Evolutionary conservation across 2,888 invertebrate species (phyloP), one percentile per base, ranked within the genome.

Genomic region (Unio delphinus): DNA sequence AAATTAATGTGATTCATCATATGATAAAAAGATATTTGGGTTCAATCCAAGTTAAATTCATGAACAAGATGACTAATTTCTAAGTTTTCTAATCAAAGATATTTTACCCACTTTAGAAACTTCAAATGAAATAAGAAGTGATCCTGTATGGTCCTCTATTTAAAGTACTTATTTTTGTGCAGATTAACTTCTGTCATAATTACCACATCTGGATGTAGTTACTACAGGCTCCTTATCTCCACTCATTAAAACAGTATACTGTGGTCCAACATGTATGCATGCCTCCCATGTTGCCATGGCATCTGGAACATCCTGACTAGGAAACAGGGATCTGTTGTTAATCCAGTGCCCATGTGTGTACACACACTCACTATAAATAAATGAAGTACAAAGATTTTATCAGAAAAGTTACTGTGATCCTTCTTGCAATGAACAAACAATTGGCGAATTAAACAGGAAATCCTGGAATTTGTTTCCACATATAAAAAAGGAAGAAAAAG

Each of bases 231-330:
- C 71, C n/a, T 69, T 57, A 70, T 89, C 89, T 4, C 89, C 89
- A 75, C 86, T 88, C 87, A 88, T 89, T 18, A 90, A 73, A 0
- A 88, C 89, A 34, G 70, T 69, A 5, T 76, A 67, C 23, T 74
- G 67, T 11, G 61, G 55, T 23, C 73, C 67, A 4, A 84, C 83
- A 23, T 76, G 74, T 54, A 90, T 72, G 11, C 72, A 64, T 30
- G 88, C 88, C 65, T 88, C 86, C 91, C 91, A 91, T 0, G 91
- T 90, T 45, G 90, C 87, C 86, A 91, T 84, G 28, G 90, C 89
- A 17, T 75, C 70, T 2, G 91, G 90, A n/a, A 86, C 85, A 72
- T 91, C 91, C 73, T 91, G 91, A 74, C 89, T 90, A 0, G 91
- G 91, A 69, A 91, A 88, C 55, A 90, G 75, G 4, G 90, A 88